A percentile compares a stretch with the other conserved stretches of the same genome.
phyloP scores from a whole-genome alignment of 2,888 invertebrate genomes.

The Oligia strigilis region DNA sequence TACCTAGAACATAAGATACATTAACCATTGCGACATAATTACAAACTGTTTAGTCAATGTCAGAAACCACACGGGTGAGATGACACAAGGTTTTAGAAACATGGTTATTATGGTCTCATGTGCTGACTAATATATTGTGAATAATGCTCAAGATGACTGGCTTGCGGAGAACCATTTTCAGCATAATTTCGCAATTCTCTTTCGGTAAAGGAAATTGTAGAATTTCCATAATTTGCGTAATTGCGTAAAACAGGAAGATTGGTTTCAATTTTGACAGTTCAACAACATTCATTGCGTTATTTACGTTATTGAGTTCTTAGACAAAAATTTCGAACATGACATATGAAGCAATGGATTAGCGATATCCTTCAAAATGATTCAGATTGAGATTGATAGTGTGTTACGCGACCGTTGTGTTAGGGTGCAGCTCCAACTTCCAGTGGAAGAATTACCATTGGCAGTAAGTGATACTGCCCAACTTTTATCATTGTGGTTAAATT shows the following conservation, averaged over 20 bases:
- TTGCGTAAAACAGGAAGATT: too few relatives aligned
- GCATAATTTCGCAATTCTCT: slow-evolving; percentile 17
- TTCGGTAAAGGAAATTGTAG: background rate
- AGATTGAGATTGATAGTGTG: background rate
- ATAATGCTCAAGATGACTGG: slow-evolving; percentile 37
- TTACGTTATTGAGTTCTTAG: background rate
- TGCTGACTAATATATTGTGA: slow-evolving; percentile 49
- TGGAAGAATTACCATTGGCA: background rate
- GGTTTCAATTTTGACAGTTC: background rate
- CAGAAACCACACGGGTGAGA: slow-evolving; percentile 10
- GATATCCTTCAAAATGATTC: background rate
- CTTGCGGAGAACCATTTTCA: background rate
- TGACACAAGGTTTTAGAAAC: slow-evolving; percentile 44
- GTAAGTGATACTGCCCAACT: background rate
- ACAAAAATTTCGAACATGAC: background rate
- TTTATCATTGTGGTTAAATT: background rate
- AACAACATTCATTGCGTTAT: background rate
- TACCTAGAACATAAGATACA: background rate
- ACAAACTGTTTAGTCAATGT: slow-evolving; percentile 23
- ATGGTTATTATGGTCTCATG: slow-evolving; percentile 14
- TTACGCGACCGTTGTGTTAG: too few relatives aligned
- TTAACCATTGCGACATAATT: slow-evolving; percentile 54
- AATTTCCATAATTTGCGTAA: background rate
- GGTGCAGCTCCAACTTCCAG: too few relatives aligned
- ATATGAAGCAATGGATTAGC: background rate